Evolutionary conservation across 1,140 invertebrate genomes (phyloP).

Genomic region (Drosophila nigrodunni): DNA sequence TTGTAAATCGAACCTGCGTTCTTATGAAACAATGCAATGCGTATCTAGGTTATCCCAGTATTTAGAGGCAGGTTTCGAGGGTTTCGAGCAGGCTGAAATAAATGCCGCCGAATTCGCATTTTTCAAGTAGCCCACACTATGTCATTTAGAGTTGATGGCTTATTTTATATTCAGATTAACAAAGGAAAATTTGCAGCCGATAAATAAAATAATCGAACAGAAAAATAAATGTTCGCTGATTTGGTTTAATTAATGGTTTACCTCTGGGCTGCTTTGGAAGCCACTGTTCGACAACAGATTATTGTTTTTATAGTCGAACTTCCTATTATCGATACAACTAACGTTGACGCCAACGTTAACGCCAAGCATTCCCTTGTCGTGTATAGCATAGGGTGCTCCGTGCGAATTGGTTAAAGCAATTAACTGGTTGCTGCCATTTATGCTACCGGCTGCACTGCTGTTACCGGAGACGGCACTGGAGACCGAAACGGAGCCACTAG

Average conservation of each 20-base stretch:
- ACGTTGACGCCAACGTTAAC: conserved; percentile 50
- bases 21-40: too few species aligned
- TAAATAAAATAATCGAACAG: neutral
- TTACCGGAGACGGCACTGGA: neutral
- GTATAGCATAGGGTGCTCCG: conserved; percentile 45
- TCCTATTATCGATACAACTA: conserved; percentile 60
- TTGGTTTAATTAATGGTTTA: conserved; percentile 31
- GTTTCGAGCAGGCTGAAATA: too few species aligned
- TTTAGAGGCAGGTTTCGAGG: too few species aligned
- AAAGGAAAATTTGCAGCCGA: too few species aligned
- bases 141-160: too few species aligned
- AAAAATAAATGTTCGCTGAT: neutral
- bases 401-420: conserved; percentile 49
- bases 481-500: conserved; percentile 4
- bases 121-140: too few species aligned
- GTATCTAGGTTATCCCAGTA: too few species aligned
- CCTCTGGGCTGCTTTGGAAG: conserved; percentile 62
- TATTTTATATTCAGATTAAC: too few species aligned
- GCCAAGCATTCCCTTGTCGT: conserved; percentile 55
- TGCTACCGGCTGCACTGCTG: conserved; percentile 14
- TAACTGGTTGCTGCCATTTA: conserved; percentile 35
- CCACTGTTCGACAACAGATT: conserved; percentile 60
- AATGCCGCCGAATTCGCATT: too few species aligned
- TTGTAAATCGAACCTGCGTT: too few species aligned
- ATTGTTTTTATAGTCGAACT: conserved; percentile 66